Evolutionary conservation across 2,797 vertebrate species (phyloP).

Genomic region (Phataginus tetradactyla): DNA sequence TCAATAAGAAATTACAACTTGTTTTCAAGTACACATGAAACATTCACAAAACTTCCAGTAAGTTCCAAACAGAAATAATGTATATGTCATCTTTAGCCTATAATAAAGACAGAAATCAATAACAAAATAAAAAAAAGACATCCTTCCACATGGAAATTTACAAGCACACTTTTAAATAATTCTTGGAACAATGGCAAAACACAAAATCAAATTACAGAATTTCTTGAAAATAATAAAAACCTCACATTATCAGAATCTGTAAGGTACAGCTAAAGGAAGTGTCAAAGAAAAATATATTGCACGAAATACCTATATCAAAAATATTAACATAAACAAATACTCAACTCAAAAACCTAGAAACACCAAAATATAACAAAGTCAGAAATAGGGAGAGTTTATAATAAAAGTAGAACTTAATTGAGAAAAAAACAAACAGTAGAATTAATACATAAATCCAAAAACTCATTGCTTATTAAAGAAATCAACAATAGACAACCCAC

Average conservation of each 20-base stretch:
- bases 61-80: slow-evolving; percentile 43
- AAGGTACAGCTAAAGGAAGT: slow-evolving; percentile 15
- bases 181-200: slow-evolving; percentile 30
- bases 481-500: not conserved
- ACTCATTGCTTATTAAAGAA: slow-evolving; percentile 17
- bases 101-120: slow-evolving; percentile 44
- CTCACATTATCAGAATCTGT: slow-evolving; percentile 10
- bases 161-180: not conserved
- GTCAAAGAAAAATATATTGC: not conserved
- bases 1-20: not conserved
- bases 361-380: slow-evolving; percentile 37
- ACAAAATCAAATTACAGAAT: not conserved
- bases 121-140: slow-evolving; percentile 40
- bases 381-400: not conserved
- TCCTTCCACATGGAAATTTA: not conserved
- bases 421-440: not conserved
- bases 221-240: slow-evolving; percentile 52
- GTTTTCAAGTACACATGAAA: not conserved
- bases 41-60: not conserved
- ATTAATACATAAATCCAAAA: slow-evolving; percentile 25
- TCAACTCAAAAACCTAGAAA: slow-evolving; percentile 17
- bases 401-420: slow-evolving; percentile 43
- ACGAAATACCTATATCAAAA: slow-evolving; percentile 15
- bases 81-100: not conserved
- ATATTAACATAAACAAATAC: not conserved